Conservation (phyloP, 2,797 vertebrate species). For the Coregonus ussuriensis region DNA sequence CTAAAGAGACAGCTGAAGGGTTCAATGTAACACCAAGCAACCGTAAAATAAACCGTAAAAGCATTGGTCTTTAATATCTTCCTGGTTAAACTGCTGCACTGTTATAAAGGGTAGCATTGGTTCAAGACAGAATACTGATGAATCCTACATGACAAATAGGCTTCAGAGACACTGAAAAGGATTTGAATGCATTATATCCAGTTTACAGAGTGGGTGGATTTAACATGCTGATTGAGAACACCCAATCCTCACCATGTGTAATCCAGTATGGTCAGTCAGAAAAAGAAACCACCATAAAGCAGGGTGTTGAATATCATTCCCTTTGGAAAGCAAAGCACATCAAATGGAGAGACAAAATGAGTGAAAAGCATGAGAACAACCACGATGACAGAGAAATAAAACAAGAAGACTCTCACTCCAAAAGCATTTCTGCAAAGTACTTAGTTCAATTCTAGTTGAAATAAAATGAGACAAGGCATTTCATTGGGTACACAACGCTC, state of each 20-base stretch:
- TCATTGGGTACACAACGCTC: conserved; percentile 25
- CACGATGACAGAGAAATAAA: too few relatives aligned
- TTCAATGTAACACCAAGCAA: conserved; percentile 33
- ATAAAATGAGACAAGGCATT: conserved; percentile 34
- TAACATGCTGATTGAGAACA: conserved; percentile 38
- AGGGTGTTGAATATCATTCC: conserved; percentile 46
- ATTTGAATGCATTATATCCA: conserved; percentile 52
- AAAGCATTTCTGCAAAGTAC: conserved; percentile 31
- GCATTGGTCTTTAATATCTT: conserved; percentile 17
- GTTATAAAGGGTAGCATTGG: conserved; percentile 16
- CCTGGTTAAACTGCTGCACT: conserved; percentile 26
- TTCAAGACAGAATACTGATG: conserved; percentile 44
- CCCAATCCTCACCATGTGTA: conserved; percentile 17
- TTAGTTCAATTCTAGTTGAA: conserved; percentile 41
- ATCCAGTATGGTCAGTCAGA: conserved; percentile 34
- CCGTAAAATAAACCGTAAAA: conserved; percentile 23
- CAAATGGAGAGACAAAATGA: conserved; percentile 21
- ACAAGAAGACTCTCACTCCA: conserved; percentile 16
- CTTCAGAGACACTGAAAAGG: conserved; percentile 37
- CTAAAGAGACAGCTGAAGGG: conserved; percentile 47
- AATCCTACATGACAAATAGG: conserved; percentile 32
- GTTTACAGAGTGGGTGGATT: conserved; percentile 26
- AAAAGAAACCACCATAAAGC: conserved; percentile 19
- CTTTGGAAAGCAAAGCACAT: conserved; percentile 51
- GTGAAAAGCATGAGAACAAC: too few relatives aligned